Percentiles rank a stretch among this genome's conserved stretches.
phyloP scores from a whole-genome alignment of 2,113 vertebrate genomes.

The Ranitomeya imitator region DNA sequence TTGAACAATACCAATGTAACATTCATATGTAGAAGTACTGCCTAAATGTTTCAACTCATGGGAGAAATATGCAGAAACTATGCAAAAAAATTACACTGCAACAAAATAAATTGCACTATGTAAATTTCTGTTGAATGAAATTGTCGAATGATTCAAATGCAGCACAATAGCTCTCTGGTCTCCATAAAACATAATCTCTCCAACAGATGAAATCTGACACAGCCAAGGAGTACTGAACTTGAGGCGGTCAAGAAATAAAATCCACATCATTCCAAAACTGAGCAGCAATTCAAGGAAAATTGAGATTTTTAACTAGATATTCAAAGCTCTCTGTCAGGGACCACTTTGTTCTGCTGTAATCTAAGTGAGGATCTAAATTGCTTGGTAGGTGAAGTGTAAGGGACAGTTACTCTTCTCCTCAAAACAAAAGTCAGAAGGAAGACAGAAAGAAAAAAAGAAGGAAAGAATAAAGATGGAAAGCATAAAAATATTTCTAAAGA shows the following conservation, averaged over 20 bases:
- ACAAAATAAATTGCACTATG: conserved; percentile 30
- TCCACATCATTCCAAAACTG: conserved; percentile 11
- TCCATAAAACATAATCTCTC: conserved; percentile 40
- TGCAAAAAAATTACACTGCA: conserved; percentile 17
- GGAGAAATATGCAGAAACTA: conserved; percentile 2
- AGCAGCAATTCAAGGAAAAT: conserved; percentile 9
- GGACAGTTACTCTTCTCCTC: neutral
- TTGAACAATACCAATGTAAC: neutral
- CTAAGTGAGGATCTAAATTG: conserved; percentile 19
- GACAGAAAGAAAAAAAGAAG: neutral
- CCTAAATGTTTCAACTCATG: neutral
- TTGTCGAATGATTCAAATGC: conserved; percentile 14
- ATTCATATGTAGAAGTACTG: neutral
- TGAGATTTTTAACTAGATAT: conserved; percentile 11
- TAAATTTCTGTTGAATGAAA: conserved; percentile 29
- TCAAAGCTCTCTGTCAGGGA: conserved; percentile 23
- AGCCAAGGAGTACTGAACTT: neutral
- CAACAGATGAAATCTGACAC: conserved; percentile 35
- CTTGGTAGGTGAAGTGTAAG: neutral
- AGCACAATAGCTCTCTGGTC: conserved; percentile 6
- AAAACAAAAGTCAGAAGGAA: too few species aligned
- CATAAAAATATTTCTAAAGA: too few species aligned
- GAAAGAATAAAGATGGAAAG: neutral
- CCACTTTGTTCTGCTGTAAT: conserved; percentile 27
- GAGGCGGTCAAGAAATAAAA: conserved; percentile 27